phyloP scores from a whole-genome alignment of 2,888 invertebrate species.

The Tetranychus truncatus region DNA sequence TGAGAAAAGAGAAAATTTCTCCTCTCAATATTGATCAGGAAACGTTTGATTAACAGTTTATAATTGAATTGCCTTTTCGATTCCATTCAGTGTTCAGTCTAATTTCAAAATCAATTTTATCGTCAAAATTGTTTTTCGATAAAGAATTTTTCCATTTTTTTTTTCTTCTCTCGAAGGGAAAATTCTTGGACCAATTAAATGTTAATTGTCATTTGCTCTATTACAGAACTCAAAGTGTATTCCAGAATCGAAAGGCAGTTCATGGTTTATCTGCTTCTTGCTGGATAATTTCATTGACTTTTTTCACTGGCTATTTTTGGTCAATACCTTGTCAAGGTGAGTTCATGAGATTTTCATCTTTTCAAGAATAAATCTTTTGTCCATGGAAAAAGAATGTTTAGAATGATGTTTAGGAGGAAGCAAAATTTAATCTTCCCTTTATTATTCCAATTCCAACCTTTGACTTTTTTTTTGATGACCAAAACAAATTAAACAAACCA shows the following conservation, averaged over 20 bases:
- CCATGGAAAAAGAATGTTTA: too few species aligned
- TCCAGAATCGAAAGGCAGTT: neutral
- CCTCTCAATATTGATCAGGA: too few species aligned
- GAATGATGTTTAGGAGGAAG: too few species aligned
- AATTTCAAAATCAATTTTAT: neutral
- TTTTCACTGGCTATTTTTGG: constrained; percentile 39
- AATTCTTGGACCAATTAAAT: neutral
- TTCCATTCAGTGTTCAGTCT: neutral
- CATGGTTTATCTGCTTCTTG: constrained; percentile 13
- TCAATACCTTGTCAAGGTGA: constrained; percentile 36
- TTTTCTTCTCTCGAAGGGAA: neutral
- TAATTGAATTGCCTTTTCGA: neutral
- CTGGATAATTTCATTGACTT: constrained; percentile 41
- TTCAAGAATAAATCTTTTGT: too few species aligned
- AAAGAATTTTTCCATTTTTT: neutral
- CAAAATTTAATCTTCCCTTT: too few species aligned
- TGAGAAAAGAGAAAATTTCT: too few species aligned
- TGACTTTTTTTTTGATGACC: constrained; percentile 26
- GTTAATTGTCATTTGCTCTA: neutral
- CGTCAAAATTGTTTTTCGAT: neutral
- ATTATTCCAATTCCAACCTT: neutral
- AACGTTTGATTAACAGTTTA: neutral
- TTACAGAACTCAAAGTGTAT: constrained; percentile 15
- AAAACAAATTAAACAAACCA: neutral
- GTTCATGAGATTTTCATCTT: neutral